Evolutionary conservation across 2,797 vertebrate species (phyloP), one percentile per base, ranked within the genome.

Genomic region (Peromyscus aztecus): DNA sequence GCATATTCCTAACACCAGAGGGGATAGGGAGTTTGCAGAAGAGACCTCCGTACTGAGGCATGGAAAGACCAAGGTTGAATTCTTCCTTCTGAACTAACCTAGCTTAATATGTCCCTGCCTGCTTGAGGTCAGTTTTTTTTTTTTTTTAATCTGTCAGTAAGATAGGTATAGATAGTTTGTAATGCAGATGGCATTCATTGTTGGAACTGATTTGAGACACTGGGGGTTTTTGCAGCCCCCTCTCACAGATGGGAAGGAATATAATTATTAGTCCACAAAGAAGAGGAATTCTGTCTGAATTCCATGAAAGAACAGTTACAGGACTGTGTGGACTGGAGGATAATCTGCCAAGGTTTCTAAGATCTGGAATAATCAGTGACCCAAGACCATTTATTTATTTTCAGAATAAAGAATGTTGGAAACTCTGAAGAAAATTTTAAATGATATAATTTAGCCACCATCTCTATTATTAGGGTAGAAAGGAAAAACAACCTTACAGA

Each of bases 81-180:
- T 93, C 92, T 69, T 65, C 40, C 63, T n/a, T 71, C n/a, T 73
- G 65, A 21, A 29, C 91, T 96, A 37, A 19, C 40, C 27, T 23
- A 91, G 85, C 49, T 95, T 59, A 52, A 61, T 92, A 65, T 91
- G 80, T 93, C 83, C 96, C 96, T 92, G 90, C 59, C 97, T 91
- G 61, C 91, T 49, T 17, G 73, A 86, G 92, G 92, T 97, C 93
- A 13, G 89, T 94, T 67, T 97, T 88, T 96, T 94, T 94, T 11
- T 37, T 7, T 69, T n/a, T n/a, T 19, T 14, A 9, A 9, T 10
- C 21, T 31, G 40, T 67, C 29, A 97, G 94, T 97, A 97, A 97
- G 82, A n/a, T 85, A 89, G 73, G 85, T 92, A 92, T 59, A 65
- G 31, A 19, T 23, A 19, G 23, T 57, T n/a, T 91, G 6, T 76